A percentile compares a stretch with the other conserved stretches of the same genome.
These are phyloP conservation scores for Eupithecia vulgata DNA, from an alignment of 2,888 invertebrate genomes.

Conservation along the genomic window DNA sequence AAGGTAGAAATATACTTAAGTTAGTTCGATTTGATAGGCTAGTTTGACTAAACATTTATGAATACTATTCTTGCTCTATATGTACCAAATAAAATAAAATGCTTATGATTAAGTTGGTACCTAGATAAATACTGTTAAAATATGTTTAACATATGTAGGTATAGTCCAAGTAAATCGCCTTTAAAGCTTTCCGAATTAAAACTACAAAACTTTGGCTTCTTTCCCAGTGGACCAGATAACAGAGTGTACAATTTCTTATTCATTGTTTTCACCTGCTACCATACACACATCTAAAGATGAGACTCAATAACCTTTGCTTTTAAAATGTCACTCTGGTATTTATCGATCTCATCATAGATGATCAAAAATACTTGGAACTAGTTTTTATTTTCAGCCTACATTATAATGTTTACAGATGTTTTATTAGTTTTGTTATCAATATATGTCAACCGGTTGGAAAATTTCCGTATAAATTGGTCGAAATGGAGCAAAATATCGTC, in stretches of 20 bases:
- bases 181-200: background rate
- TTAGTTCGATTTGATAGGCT: no score
- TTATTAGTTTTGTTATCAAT: constrained; percentile 11
- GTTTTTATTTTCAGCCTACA: constrained; percentile 2
- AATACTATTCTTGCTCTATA: no score
- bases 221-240: background rate
- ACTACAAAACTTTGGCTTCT: background rate
- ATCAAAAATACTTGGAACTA: background rate
- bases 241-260: background rate
- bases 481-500: constrained; percentile 37
- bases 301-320: background rate
- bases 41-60: no score
- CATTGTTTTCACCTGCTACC: background rate
- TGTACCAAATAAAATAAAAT: no score
- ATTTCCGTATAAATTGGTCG: constrained; percentile 34
- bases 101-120: no score
- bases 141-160: no score
- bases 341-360: background rate
- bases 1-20: no score
- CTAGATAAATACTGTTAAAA: no score
- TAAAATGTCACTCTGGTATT: constrained; percentile 1
- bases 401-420: constrained; percentile 8
- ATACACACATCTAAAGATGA: background rate
- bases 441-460: constrained; percentile 36
- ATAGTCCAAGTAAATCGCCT: no score